A percentile compares a stretch with the other conserved stretches of the same genome.
These are phyloP conservation scores for Megaceryle alcyon DNA, from an alignment of 2,797 vertebrate species.

Conservation along the genomic window DNA sequence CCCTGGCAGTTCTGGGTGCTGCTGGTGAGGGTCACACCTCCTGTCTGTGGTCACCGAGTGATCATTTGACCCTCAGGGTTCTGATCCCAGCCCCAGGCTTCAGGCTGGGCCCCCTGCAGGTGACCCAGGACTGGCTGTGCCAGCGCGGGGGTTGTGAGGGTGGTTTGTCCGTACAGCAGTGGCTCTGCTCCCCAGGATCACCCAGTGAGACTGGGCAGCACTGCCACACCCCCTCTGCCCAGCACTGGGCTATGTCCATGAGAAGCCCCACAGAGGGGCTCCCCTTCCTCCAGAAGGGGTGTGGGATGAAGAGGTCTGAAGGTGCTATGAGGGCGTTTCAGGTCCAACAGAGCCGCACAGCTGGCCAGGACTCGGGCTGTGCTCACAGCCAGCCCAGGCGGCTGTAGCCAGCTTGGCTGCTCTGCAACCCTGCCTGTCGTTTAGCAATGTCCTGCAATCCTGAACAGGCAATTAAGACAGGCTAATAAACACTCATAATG, in stretches of 20 bases:
- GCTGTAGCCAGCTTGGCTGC: background rate
- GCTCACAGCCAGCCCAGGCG: fast-evolving
- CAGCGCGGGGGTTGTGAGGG: fast-evolving
- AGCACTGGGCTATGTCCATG: fast-evolving
- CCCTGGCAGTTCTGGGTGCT: background rate
- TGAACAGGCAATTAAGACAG: background rate
- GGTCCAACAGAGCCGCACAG: background rate
- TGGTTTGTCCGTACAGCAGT: fast-evolving
- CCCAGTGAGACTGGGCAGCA: background rate
- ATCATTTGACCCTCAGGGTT: background rate
- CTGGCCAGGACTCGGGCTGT: background rate
- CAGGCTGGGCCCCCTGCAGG: background rate
- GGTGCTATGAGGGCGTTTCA: background rate
- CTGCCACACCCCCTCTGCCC: background rate
- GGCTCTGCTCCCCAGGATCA: fast-evolving
- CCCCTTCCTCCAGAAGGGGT: background rate
- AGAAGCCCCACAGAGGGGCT: background rate
- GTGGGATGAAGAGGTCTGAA: background rate
- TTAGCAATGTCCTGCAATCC: background rate
- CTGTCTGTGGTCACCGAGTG: fast-evolving
- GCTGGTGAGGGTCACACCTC: background rate
- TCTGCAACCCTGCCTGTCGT: background rate
- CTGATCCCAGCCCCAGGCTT: background rate
- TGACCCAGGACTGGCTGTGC: background rate
- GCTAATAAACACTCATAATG: background rate